Evolutionary conservation across 2,113 vertebrate genomes (phyloP).

Genomic region (Alaudala cheleensis): DNA sequence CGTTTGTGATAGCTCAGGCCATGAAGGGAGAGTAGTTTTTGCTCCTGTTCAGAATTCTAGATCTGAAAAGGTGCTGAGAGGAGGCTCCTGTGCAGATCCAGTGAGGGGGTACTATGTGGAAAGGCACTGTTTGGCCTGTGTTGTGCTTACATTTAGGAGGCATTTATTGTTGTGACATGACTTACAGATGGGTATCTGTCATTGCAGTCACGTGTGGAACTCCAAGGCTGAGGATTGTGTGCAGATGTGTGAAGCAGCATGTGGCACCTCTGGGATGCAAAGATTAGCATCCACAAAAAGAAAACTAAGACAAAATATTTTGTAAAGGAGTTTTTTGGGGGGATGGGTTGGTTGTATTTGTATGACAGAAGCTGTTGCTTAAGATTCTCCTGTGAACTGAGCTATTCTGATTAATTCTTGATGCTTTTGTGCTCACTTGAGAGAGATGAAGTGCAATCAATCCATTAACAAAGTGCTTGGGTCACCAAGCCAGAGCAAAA

Average conservation of each 20-base stretch:
- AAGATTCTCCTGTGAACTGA: neutral
- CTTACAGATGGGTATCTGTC: neutral
- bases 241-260: fast-evolving
- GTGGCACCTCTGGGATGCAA: neutral
- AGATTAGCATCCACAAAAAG: neutral
- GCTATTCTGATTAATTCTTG: neutral
- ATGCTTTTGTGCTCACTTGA: neutral
- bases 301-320: neutral
- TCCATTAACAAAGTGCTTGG: neutral
- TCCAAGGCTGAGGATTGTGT: neutral
- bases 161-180: neutral
- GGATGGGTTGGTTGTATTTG: neutral
- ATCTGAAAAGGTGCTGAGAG: neutral
- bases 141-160: neutral
- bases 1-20: neutral
- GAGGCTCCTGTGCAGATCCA: neutral
- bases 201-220: neutral
- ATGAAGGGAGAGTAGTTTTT: neutral
- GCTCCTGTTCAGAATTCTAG: neutral
- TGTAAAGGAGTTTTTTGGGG: fast-evolving
- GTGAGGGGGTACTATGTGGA: neutral
- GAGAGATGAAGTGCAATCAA: neutral
- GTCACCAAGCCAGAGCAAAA: neutral
- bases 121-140: neutral
- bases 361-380: neutral